Base-by-base conservation (phyloP, 2,113 vertebrate species). In the Todiramphus saurophagus region DNA sequence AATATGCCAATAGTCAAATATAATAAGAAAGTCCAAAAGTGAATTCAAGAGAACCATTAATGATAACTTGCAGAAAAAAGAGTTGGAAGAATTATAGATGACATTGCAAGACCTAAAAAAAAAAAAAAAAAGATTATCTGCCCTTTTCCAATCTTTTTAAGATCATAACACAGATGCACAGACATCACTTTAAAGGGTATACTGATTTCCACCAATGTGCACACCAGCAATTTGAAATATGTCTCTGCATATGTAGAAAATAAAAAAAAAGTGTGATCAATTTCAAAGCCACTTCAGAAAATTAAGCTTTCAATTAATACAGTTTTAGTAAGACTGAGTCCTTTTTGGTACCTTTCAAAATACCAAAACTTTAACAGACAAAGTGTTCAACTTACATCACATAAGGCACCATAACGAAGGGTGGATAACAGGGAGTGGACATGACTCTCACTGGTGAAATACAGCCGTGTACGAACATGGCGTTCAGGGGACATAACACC, bases 361-460 rank as follows among this genome's bases (percentile, higher is more conserved):
- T n/a, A 63, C 4, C 33, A 85, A n/a, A 81, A 62, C 30, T 75
- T 68, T 76, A 75, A 60, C 1, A 72, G 31, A 60, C 74, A 68
- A 62, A 73, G 23, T 21, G 27, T 41, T 87, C 25, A 79, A 97
- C 98, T 98, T 97, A 99, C 99, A 84, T 99, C 98, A 97, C 98
- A 99, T 92, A 99, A 98, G 83, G 98, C 98, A 96, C 99, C 99
- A 1, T 99, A 99, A 82, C 98, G 98, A 86, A 99, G 97, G 76
- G 98, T 98, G 68, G 98, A 99, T 7, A 99, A 96, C 68, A 99
- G 97, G 24, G 99, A 99, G 83, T 99, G 99, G 16, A 99, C 99
- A 3, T 99, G 99, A 89, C 99, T 99, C 94, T 99, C 99, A 41
- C 99, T 99, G 87, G 99, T 99, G 91, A 99, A 99, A 94, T 99